A percentile compares a stretch with the other conserved stretches of the same genome.
Conservation (phyloP, 2,797 vertebrate genomes). For the Picus viridis region DNA sequence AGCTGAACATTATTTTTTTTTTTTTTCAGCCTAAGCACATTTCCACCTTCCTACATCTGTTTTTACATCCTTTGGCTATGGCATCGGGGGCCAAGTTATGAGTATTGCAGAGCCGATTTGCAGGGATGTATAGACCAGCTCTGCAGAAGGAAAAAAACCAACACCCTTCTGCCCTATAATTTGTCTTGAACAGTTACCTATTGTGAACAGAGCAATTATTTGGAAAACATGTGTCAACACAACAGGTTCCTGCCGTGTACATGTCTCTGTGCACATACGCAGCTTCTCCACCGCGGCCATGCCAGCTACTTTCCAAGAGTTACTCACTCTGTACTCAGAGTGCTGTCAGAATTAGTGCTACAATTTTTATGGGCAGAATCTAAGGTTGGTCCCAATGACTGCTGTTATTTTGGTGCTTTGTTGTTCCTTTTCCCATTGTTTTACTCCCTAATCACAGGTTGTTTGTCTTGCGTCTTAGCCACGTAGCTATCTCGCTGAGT, state of each 20-base stretch:
- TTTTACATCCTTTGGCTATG: conserved; percentile 2
- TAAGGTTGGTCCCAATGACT: neutral
- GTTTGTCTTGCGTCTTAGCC: conserved; percentile 8
- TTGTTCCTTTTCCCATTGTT: conserved; percentile 30
- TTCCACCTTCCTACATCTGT: conserved; percentile 59
- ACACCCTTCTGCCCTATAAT: neutral
- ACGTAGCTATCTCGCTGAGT: conserved; percentile 19
- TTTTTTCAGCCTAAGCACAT: conserved; percentile 52
- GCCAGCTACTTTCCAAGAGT: neutral
- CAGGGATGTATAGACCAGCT: neutral
- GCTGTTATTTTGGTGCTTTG: conserved; percentile 34
- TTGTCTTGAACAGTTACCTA: neutral
- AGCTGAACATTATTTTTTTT: conserved; percentile 20
- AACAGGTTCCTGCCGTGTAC: neutral
- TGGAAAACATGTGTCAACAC: neutral
- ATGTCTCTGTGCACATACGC: neutral
- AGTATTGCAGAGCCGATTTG: neutral
- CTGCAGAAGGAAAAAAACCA: neutral
- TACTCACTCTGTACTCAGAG: rapidly evolving
- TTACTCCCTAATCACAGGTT: conserved; percentile 38
- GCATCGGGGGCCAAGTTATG: neutral
- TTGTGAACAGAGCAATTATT: neutral
- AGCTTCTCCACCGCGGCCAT: neutral
- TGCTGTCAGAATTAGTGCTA: neutral
- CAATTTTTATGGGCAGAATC: neutral